Evolutionary conservation across 2,888 invertebrate genomes (phyloP).

Genomic region (Belgica antarctica): DNA sequence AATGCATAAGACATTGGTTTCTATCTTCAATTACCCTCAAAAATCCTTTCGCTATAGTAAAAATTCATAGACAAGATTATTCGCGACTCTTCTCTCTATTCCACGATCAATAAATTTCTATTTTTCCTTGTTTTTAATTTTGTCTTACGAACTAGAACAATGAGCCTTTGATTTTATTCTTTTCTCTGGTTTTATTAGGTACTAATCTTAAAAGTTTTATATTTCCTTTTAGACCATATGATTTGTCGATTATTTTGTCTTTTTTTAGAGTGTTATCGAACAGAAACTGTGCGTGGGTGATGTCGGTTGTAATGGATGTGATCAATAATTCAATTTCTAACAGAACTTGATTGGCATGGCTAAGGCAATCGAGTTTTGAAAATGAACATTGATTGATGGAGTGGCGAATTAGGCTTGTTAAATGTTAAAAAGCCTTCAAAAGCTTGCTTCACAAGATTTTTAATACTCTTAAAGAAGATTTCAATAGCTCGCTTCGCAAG

Average conservation of each 20-base stretch:
- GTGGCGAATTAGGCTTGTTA: background rate
- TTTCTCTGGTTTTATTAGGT: background rate
- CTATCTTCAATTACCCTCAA: background rate
- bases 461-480: too few relatives aligned
- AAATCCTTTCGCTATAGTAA: background rate
- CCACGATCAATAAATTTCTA: slow-evolving; percentile 1
- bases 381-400: background rate
- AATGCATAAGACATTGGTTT: slow-evolving; percentile 19
- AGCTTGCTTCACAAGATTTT: too few relatives aligned
- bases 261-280: too few relatives aligned
- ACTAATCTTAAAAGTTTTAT: slow-evolving; percentile 7
- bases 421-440: background rate
- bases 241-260: slow-evolving; percentile 24
- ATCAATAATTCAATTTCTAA: too few relatives aligned
- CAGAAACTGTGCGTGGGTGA: too few relatives aligned
- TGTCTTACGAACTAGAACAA: background rate
- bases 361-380: background rate
- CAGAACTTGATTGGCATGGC: too few relatives aligned
- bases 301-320: too few relatives aligned
- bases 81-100: background rate
- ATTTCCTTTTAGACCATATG: background rate
- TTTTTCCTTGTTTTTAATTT: background rate
- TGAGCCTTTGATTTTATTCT: slow-evolving; percentile 15
- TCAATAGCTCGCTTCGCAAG: too few relatives aligned
- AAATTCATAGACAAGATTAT: background rate